phyloP scores from a whole-genome alignment of 2,888 invertebrate genomes.

The Papilio gigon region DNA sequence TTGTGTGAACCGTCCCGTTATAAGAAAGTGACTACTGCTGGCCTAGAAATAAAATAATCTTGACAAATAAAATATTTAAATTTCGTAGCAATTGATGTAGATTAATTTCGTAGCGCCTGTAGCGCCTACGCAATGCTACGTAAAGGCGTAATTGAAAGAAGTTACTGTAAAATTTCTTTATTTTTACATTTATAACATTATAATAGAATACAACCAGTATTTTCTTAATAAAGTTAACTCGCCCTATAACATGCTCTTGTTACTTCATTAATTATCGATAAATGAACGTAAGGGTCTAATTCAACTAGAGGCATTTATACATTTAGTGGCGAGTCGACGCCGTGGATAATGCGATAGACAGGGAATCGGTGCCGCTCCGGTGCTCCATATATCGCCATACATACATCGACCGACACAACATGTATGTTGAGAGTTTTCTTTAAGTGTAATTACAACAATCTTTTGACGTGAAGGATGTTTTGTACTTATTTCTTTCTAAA shows the following conservation, averaged over 20 bases:
- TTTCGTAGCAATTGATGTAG: background rate
- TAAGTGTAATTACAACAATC: background rate
- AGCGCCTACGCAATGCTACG: background rate
- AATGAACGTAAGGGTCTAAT: constrained; percentile 4
- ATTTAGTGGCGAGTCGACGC: constrained; percentile 10
- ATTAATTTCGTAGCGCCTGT: constrained; percentile 3
- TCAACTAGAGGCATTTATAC: constrained; percentile 20
- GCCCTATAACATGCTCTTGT: background rate
- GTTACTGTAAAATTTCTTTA: background rate
- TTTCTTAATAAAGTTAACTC: background rate
- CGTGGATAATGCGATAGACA: constrained; percentile 25
- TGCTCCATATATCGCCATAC: background rate
- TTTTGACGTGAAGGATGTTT: no score
- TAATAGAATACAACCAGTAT: background rate
- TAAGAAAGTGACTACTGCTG: no score
- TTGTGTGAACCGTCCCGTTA: no score
- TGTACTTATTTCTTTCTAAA: no score
- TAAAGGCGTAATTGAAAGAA: background rate
- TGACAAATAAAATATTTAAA: constrained; percentile 3
- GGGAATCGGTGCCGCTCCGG: background rate
- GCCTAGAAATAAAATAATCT: no score
- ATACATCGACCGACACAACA: no score
- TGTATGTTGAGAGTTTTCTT: background rate
- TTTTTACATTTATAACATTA: background rate
- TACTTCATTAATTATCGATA: constrained; percentile 12